Conservation (phyloP, 1,140 invertebrate species). For the Plodia interpunctella region DNA sequence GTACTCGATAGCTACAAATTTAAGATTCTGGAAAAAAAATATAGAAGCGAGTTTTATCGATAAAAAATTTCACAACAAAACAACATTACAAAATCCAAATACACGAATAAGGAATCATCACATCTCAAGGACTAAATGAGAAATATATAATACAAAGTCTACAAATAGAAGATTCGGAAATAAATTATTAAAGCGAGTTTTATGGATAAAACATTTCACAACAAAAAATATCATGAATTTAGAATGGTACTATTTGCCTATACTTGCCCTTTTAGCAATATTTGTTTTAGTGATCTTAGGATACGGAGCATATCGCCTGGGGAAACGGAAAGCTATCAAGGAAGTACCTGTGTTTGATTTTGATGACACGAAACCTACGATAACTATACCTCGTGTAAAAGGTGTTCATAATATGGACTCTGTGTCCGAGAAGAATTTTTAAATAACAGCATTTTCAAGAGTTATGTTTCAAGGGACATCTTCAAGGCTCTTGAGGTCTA, state of each 20-base stretch:
- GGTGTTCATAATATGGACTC: constrained; percentile 9
- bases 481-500: too few relatives aligned
- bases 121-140: too few relatives aligned
- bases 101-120: too few relatives aligned
- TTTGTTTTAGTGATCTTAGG: not conserved
- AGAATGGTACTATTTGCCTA: not conserved
- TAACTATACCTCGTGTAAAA: constrained; percentile 34
- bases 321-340: not conserved
- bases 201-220: not conserved
- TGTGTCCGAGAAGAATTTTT: not conserved
- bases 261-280: not conserved
- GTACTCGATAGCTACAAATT: too few relatives aligned
- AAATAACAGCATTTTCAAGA: not conserved
- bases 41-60: too few relatives aligned
- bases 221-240: not conserved
- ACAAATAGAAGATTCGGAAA: too few relatives aligned
- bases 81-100: too few relatives aligned
- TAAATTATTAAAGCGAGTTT: too few relatives aligned
- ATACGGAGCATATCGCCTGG: not conserved
- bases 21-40: too few relatives aligned
- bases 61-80: too few relatives aligned
- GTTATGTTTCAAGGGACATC: too few relatives aligned
- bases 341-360: constrained; percentile 11
- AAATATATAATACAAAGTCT: too few relatives aligned
- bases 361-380: constrained; percentile 20